Percentiles rank a stretch among this genome's conserved stretches.
Evolutionary conservation across 2,888 invertebrate species (phyloP).

Genomic region (Brachycybe producta): DNA sequence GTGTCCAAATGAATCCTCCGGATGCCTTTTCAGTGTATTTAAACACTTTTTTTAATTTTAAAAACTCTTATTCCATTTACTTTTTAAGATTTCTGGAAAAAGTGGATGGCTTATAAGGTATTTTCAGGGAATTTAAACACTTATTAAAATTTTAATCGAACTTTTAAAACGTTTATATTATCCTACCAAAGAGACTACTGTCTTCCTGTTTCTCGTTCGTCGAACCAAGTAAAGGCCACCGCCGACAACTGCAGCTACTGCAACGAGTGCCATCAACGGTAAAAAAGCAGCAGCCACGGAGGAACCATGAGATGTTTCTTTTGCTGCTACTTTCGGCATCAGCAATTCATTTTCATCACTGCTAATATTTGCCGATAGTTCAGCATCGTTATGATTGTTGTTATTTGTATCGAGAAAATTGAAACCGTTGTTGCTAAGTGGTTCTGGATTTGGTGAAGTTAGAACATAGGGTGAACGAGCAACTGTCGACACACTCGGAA

Average conservation of each 20-base stretch:
- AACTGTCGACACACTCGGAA: conserved; percentile 22
- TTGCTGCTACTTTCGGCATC: neutral
- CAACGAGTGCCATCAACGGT: conserved; percentile 55
- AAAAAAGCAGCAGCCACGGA: conserved; percentile 50
- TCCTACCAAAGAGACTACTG: no score
- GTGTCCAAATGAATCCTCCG: no score
- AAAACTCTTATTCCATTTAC: no score
- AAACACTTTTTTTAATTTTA: no score
- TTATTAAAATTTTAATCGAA: no score
- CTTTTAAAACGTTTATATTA: no score
- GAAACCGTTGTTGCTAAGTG: neutral
- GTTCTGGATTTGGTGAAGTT: neutral
- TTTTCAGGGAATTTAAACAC: no score
- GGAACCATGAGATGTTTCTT: conserved; percentile 4
- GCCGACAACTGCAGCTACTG: conserved; percentile 52
- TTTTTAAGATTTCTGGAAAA: no score
- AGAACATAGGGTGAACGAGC: conserved; percentile 16
- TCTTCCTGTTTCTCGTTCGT: conserved; percentile 12
- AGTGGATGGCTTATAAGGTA: no score
- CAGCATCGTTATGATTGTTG: neutral
- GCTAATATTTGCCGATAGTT: no score
- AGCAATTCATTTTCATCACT: neutral
- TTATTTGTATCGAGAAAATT: neutral
- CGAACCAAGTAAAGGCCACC: conserved; percentile 55
- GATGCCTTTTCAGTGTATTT: no score